Evolutionary conservation across 2,113 vertebrate genomes (phyloP).

Genomic region (Gasterosteus aculeatus): DNA sequence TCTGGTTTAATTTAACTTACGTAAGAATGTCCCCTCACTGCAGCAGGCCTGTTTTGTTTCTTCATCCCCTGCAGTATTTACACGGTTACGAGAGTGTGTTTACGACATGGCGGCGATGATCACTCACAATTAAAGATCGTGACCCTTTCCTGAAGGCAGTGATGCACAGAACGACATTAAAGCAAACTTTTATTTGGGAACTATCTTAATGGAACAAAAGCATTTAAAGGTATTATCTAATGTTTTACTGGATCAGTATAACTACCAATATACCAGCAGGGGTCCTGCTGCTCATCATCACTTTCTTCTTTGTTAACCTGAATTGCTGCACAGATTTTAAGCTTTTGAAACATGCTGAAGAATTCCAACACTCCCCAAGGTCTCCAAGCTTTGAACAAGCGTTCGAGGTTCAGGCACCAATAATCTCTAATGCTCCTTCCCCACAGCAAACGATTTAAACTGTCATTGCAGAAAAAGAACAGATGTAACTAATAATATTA

Average conservation of each 20-base stretch:
- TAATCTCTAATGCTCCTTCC: not conserved
- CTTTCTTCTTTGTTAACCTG: not conserved
- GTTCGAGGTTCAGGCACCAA: not conserved
- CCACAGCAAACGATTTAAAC: not conserved
- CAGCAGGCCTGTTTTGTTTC: slow-evolving; percentile 50
- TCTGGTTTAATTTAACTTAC: slow-evolving; percentile 62
- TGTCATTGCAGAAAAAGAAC: not conserved
- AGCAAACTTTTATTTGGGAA: not conserved
- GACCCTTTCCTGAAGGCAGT: not conserved
- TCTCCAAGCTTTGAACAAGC: not conserved
- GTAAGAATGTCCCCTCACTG: slow-evolving; percentile 46
- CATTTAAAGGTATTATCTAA: not conserved
- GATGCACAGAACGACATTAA: not conserved
- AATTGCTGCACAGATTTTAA: not conserved
- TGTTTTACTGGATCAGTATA: not conserved
- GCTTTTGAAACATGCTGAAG: not conserved
- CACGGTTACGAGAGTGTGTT: slow-evolving; percentile 59
- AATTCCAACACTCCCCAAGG: not conserved
- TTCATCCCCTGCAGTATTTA: slow-evolving; percentile 48
- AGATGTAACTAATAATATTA: slow-evolving; percentile 15
- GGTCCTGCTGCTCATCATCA: slow-evolving; percentile 12
- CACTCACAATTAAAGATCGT: slow-evolving; percentile 32
- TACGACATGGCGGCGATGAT: slow-evolving; percentile 42
- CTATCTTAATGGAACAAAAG: slow-evolving; percentile 9
- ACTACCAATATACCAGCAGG: slow-evolving; percentile 5